phyloP scores from a whole-genome alignment of 2,888 invertebrate species.

The Junonia oenone region DNA sequence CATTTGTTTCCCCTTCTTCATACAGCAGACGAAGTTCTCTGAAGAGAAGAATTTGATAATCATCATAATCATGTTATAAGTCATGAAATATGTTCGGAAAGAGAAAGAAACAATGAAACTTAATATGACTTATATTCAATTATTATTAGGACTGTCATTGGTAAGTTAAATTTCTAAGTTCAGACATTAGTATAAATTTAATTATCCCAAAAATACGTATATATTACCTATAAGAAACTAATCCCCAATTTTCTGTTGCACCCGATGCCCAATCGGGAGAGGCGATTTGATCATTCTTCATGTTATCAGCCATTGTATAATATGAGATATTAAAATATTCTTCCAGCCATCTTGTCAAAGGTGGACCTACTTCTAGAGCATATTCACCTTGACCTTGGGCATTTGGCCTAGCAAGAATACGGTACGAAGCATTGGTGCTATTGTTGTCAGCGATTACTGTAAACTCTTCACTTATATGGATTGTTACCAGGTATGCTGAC shows the following conservation, averaged over 20 bases:
- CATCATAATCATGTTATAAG: background rate
- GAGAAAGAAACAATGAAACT: no score
- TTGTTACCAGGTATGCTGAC: constrained; percentile 91
- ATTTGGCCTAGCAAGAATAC: constrained; percentile 61
- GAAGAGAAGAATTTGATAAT: background rate
- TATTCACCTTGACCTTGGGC: constrained; percentile 61
- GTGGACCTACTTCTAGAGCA: constrained; percentile 64
- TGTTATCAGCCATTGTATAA: constrained; percentile 52
- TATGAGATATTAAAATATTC: constrained; percentile 59
- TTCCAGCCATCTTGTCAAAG: constrained; percentile 59
- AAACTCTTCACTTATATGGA: constrained; percentile 75
- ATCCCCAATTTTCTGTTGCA: constrained; percentile 72
- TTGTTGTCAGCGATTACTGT: constrained; percentile 56
- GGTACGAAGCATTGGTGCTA: constrained; percentile 46
- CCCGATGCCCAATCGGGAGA: constrained; percentile 72
- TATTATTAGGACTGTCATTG: no score
- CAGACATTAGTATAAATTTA: no score
- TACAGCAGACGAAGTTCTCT: constrained; percentile 67
- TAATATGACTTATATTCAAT: no score
- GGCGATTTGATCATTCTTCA: constrained; percentile 71
- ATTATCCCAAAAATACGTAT: no score
- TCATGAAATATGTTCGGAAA: constrained; percentile 12
- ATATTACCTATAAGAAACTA: constrained; percentile 72
- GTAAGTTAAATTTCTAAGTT: no score
- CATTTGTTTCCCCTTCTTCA: constrained; percentile 62